These are phyloP conservation scores for Cyclophora albipunctata DNA, from an alignment of 2,888 invertebrate species.

Conservation along the genomic window DNA sequence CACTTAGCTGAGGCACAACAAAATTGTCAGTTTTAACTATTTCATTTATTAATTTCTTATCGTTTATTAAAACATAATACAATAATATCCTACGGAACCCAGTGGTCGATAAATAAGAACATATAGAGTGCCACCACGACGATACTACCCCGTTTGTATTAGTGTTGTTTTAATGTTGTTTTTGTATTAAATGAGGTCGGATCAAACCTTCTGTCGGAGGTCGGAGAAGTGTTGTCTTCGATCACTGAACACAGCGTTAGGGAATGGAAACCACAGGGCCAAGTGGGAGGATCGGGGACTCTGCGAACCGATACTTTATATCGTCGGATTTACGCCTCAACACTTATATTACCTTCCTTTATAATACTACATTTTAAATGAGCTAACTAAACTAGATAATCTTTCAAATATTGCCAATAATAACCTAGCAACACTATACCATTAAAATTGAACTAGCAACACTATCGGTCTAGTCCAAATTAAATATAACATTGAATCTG, in stretches of 20 bases:
- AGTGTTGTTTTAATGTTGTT: conserved; percentile 16
- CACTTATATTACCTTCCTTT: not conserved
- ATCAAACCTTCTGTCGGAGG: conserved; percentile 68
- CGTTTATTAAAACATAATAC: too few species aligned
- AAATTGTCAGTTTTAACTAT: too few species aligned
- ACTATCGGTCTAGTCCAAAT: too few species aligned
- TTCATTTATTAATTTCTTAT: too few species aligned
- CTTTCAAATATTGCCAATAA: not conserved
- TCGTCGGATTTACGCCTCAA: conserved; percentile 9
- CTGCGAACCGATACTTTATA: conserved; percentile 52
- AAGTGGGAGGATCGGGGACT: conserved; percentile 74
- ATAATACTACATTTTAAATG: not conserved
- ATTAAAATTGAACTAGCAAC: not conserved
- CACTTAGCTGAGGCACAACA: too few species aligned
- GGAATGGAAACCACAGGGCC: conserved; percentile 77
- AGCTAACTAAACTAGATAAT: too few species aligned
- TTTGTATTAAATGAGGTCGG: conserved; percentile 5
- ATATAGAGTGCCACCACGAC: conserved; percentile 35
- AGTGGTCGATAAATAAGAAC: conserved; percentile 3
- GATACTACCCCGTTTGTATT: conserved; percentile 26
- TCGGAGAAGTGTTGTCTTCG: conserved; percentile 65
- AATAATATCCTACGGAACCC: conserved; percentile 9
- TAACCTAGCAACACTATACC: not conserved
- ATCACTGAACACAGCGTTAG: conserved; percentile 75
- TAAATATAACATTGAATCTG: conserved; percentile 18